Evolutionary conservation across 2,113 vertebrate genomes (phyloP).

Genomic region (Grallaria varia): DNA sequence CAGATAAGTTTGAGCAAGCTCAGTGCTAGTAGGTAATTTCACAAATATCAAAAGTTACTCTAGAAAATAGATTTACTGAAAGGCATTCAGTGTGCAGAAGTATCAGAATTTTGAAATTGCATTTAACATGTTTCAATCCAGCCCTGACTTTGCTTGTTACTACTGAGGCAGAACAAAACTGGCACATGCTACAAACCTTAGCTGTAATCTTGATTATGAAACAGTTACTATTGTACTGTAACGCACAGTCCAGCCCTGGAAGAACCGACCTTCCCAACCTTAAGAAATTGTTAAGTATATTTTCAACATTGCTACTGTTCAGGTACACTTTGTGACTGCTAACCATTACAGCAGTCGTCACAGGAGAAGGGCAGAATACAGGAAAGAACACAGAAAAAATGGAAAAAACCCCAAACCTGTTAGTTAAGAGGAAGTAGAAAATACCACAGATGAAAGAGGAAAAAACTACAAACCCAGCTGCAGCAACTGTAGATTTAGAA

Average conservation of each 20-base stretch:
- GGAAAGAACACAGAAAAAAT: not conserved
- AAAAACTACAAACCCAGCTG: not conserved
- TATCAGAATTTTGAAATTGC: not conserved
- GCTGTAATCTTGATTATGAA: not conserved
- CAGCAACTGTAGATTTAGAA: not conserved
- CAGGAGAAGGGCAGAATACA: not conserved
- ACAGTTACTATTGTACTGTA: not conserved
- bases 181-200: not conserved
- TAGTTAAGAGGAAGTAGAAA: conserved; percentile 7
- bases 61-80: not conserved
- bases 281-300: not conserved
- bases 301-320: not conserved
- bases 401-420: not conserved
- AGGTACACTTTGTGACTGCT: not conserved
- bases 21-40: not conserved
- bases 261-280: not conserved
- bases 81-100: not conserved
- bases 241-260: not conserved
- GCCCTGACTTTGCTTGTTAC: not conserved
- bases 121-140: not conserved
- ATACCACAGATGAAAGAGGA: not conserved
- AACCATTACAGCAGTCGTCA: not conserved
- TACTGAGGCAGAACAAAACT: not conserved
- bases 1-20: not conserved
- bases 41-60: not conserved